These are phyloP conservation scores for Antedon mediterranea DNA, from an alignment of 53 echinoderm and acorn worm genomes.

Conservation along the genomic window DNA sequence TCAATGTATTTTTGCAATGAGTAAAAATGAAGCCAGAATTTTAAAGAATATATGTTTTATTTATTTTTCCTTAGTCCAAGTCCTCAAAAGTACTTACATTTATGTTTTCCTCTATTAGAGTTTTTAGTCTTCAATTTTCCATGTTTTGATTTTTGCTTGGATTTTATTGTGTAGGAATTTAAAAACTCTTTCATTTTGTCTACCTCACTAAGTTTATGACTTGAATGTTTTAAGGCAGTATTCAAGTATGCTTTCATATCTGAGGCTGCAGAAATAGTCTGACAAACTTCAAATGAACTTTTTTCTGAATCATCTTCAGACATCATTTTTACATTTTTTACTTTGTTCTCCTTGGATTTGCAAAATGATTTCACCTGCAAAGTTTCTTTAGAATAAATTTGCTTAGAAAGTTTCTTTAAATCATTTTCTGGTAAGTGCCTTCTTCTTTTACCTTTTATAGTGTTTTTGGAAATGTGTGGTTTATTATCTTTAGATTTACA, in stretches of 20 bases:
- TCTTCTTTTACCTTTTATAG: neutral
- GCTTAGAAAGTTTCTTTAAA: neutral
- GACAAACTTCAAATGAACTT: neutral
- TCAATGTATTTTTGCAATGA: too few relatives aligned
- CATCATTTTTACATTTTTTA: neutral
- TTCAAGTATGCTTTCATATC: neutral
- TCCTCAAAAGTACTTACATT: too few relatives aligned
- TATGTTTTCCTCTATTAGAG: too few relatives aligned
- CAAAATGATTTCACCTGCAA: neutral
- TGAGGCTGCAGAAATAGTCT: neutral
- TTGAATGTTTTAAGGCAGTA: neutral
- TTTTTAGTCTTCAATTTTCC: too few relatives aligned
- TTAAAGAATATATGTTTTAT: too few relatives aligned
- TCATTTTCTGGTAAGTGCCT: neutral
- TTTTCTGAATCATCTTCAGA: neutral
- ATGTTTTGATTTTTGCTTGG: neutral
- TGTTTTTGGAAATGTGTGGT: neutral
- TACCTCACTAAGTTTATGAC: neutral
- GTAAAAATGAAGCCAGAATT: too few relatives aligned
- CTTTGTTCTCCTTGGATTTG: neutral
- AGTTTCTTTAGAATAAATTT: neutral
- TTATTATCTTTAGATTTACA: neutral
- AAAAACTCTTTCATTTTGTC: neutral
- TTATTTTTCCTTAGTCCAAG: too few relatives aligned
- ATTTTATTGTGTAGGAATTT: neutral